Base-by-base conservation (phyloP, 1,140 invertebrate genomes). In the Phortica variegata region DNA sequence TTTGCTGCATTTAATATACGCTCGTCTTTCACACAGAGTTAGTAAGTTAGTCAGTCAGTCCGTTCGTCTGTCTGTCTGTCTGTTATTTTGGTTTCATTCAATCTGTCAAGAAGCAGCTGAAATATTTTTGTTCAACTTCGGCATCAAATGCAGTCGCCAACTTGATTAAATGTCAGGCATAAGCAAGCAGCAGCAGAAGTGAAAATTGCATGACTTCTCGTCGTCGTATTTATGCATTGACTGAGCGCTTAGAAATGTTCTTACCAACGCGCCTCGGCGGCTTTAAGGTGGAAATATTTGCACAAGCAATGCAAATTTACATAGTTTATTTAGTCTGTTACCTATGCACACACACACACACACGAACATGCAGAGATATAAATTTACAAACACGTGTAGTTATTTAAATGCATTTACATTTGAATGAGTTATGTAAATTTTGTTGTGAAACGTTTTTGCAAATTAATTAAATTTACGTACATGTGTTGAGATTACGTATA, bases 121-220 rank as follows among this genome's bases (percentile, higher is more conserved):
- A 68, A 68, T 68, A 68, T 68, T 68, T 66, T 63, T 68, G 23
- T 26, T 5, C 10, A n/a, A n/a, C n/a, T n/a, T n/a, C n/a, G 63
- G 65, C 63, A 68, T 68, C 63, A 68, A 68, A 68, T 68, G 63
- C 63, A 68, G 63, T 68, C 63, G 63, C 68, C 63, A 68, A 68
- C 60, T 68, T 68, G 63, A 68, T 68, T 68, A 68, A 68, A 68
- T 68, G 65, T 68, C 63, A 68, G 63, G 56, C 63, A 68, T 68
- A 68, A 66, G 23, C 5, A 26, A 68, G 63, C 63, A 63, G 60
- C 63, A 63, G 60, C 33, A 36, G 16, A 36, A 16, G 6, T 13
- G 6, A 13, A 36, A 36, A 16, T 36, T 36, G 16, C 33, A 12
- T 45, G 3, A 36, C 6, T 37, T 13, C 33, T 31, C 26, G 8